Conservation (phyloP, 2,888 invertebrate species). For the Sepioteuthis lessoniana region DNA sequence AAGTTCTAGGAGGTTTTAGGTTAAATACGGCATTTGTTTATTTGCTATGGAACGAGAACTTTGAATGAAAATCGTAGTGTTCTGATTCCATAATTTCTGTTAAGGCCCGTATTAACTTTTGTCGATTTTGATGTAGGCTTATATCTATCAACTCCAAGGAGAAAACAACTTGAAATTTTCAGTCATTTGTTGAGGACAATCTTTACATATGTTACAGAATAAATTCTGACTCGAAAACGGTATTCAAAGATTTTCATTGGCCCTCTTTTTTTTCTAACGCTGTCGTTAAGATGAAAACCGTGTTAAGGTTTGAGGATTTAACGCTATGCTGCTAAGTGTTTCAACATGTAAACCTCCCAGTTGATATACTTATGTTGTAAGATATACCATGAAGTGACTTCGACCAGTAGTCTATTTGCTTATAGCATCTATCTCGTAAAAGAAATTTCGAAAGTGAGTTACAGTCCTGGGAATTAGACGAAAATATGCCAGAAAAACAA, state of each 20-base stretch:
- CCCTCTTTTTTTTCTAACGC: background rate
- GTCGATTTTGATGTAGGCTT: background rate
- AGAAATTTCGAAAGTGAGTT: background rate
- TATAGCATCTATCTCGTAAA: background rate
- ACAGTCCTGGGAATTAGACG: background rate
- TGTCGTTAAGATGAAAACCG: background rate
- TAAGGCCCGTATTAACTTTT: background rate
- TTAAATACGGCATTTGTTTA: too few species aligned
- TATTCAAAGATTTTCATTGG: background rate
- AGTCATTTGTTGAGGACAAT: background rate
- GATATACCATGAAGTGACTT: background rate
- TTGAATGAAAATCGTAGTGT: too few species aligned
- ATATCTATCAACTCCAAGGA: background rate
- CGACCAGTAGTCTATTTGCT: background rate
- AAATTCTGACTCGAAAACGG: background rate
- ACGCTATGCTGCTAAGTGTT: background rate
- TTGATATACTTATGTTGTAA: background rate
- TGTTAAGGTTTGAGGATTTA: background rate
- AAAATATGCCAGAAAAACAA: background rate
- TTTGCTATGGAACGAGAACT: too few species aligned
- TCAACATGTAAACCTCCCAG: constrained; percentile 11
- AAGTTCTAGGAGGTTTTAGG: too few species aligned
- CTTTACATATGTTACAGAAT: background rate
- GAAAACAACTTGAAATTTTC: background rate
- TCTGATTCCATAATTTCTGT: too few species aligned